phyloP scores from a whole-genome alignment of 2,888 invertebrate genomes.

The Fabriciana adippe region DNA sequence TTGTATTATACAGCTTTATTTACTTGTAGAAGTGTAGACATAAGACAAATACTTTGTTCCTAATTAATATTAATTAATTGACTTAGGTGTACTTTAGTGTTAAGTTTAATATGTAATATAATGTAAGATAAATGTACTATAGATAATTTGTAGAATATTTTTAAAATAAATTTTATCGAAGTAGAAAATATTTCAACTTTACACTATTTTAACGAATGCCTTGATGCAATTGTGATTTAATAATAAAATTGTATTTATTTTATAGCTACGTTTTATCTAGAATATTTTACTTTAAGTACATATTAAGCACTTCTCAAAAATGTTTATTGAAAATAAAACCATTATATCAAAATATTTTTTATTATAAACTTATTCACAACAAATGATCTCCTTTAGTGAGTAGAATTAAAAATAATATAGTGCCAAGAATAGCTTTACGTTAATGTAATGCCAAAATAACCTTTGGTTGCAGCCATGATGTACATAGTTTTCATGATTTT shows the following conservation, averaged over 20 bases:
- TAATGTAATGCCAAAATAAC: too few relatives aligned
- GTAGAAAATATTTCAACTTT: constrained; percentile 26
- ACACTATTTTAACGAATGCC: constrained; percentile 49
- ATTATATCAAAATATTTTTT: constrained; percentile 48
- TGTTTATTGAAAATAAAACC: constrained; percentile 66
- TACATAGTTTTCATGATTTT: too few relatives aligned
- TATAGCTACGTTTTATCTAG: constrained; percentile 37
- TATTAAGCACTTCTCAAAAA: constrained; percentile 53
- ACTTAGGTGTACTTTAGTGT: constrained; percentile 14
- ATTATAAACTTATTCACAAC: constrained; percentile 22
- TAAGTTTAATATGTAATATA: constrained; percentile 26
- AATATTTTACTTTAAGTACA: constrained; percentile 33
- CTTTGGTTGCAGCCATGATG: too few relatives aligned
- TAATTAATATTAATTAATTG: constrained; percentile 22
- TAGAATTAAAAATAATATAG: too few relatives aligned
- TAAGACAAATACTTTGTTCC: constrained; percentile 32
- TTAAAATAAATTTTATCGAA: constrained; percentile 22
- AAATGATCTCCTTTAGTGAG: too few relatives aligned
- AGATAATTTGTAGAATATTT: constrained; percentile 24
- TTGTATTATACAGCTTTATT: constrained; percentile 43
- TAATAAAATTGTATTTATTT: constrained; percentile 62
- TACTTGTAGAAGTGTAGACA: constrained; percentile 14
- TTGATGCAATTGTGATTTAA: constrained; percentile 67
- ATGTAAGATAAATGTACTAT: constrained; percentile 23
- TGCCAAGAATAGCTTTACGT: too few relatives aligned